phyloP scores from a whole-genome alignment of 1,140 invertebrate genomes.

The Sipha flava region DNA sequence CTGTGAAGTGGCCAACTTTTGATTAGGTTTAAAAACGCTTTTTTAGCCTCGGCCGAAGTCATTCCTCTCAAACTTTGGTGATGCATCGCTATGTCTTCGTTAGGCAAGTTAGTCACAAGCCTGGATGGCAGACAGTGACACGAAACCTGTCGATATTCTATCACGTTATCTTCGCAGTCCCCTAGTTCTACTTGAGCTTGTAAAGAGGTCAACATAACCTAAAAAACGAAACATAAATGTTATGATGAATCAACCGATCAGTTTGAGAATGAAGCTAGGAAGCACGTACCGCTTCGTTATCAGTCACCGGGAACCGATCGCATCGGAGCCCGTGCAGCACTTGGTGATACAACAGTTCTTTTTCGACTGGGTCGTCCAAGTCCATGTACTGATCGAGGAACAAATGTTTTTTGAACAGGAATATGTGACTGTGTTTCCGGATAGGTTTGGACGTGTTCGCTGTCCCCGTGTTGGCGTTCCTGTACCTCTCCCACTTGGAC shows the following conservation, averaged over 20 bases:
- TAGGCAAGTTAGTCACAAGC: conserved; percentile 60
- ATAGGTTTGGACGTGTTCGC: conserved; percentile 41
- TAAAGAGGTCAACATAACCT: conserved; percentile 88
- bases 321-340: conserved; percentile 79
- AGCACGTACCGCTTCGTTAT: conserved; percentile 40
- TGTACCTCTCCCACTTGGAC: conserved; percentile 87
- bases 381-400: conserved; percentile 81
- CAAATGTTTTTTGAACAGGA: conserved; percentile 86
- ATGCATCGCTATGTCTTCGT: conserved; percentile 73
- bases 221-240: conserved; percentile 38
- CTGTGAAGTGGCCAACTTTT: conserved; percentile 86
- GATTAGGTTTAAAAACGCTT: conserved; percentile 87
- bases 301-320: conserved; percentile 55
- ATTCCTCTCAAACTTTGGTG: conserved; percentile 81
- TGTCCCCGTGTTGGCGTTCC: conserved; percentile 49
- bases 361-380: conserved; percentile 79
- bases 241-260: neutral
- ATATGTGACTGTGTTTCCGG: conserved; percentile 49
- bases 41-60: conserved; percentile 74
- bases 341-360: conserved; percentile 93
- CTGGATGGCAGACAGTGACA: conserved; percentile 74
- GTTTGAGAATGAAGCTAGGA: neutral
- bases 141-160: conserved; percentile 66
- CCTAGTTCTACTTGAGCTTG: conserved; percentile 87
- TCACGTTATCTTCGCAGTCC: conserved; percentile 60